Percentiles rank a stretch among this genome's conserved stretches.
Evolutionary conservation across 2,888 invertebrate genomes (phyloP).

Genomic region (Smittia aterrima): DNA sequence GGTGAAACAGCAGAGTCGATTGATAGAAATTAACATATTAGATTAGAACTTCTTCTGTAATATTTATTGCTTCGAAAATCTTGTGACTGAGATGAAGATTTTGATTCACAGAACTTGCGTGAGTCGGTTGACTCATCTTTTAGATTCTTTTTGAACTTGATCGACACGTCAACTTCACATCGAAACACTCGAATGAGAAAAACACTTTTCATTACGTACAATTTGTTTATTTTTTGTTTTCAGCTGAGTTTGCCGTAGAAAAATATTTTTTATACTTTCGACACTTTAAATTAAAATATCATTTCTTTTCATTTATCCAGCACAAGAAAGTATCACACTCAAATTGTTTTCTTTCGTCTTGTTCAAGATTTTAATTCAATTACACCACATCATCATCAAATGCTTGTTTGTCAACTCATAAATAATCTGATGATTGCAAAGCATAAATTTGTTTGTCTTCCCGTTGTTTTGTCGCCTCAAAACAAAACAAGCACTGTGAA

Average conservation of each 20-base stretch:
- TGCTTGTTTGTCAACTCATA: too few species aligned
- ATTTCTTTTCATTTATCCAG: neutral
- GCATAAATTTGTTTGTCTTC: too few species aligned
- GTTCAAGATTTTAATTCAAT: neutral
- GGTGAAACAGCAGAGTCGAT: neutral
- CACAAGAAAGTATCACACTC: neutral
- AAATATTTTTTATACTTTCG: neutral
- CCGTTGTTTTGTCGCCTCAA: too few species aligned
- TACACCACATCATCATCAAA: neutral
- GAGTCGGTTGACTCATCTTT: neutral
- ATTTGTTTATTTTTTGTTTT: neutral
- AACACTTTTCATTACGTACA: conserved; percentile 11
- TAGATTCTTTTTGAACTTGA: neutral
- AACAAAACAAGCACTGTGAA: neutral
- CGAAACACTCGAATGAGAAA: neutral
- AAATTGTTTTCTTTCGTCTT: neutral
- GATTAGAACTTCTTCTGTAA: neutral
- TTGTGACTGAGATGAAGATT: neutral
- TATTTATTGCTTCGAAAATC: neutral
- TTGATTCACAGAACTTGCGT: neutral
- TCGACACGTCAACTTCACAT: conserved; percentile 1
- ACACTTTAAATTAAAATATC: neutral
- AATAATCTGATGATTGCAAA: too few species aligned
- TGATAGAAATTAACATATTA: neutral
- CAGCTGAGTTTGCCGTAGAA: neutral